A percentile compares a stretch with the other conserved stretches of the same genome.
Evolutionary conservation across 2,888 invertebrate species (phyloP).

Genomic region (Philereme transversata): DNA sequence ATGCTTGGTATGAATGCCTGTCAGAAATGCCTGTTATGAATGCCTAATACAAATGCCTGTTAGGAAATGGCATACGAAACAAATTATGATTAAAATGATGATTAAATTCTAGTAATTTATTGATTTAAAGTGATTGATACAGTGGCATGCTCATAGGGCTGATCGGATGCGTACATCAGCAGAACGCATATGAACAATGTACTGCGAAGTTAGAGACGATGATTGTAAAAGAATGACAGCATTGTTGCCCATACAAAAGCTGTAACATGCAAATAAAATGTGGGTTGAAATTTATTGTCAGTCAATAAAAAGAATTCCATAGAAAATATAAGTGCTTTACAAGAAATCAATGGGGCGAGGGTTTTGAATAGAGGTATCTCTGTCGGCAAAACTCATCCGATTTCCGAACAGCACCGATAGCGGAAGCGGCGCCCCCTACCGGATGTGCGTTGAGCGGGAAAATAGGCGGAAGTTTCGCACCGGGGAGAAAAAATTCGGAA

Average conservation of each 20-base stretch:
- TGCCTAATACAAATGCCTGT: too few relatives aligned
- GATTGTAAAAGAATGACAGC: conserved; percentile 3
- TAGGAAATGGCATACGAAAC: too few relatives aligned
- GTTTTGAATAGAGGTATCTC: conserved; percentile 64
- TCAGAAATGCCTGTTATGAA: too few relatives aligned
- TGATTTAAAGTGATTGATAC: too few relatives aligned
- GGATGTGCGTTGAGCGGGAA: conserved; percentile 81
- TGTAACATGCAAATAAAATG: conserved; percentile 22
- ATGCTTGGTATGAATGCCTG: too few relatives aligned
- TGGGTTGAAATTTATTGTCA: conserved; percentile 46
- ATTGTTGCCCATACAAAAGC: conserved; percentile 8
- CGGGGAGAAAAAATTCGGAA: conserved; percentile 67
- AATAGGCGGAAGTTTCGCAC: conserved; percentile 80
- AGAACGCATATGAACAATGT: too few relatives aligned
- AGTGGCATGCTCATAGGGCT: too few relatives aligned
- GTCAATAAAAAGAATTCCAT: conserved; percentile 71
- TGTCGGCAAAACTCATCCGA: conserved; percentile 65
- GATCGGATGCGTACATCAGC: too few relatives aligned
- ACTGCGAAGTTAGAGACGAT: background rate
- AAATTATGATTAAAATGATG: too few relatives aligned
- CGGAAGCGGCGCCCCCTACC: conserved; percentile 69
- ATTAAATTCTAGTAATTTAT: too few relatives aligned
- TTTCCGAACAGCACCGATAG: conserved; percentile 72
- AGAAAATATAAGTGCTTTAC: conserved; percentile 63
- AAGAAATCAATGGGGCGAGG: conserved; percentile 62